Conservation (phyloP, 64 coral and sea anemone genomes). For the Trachythela sp. region DNA sequence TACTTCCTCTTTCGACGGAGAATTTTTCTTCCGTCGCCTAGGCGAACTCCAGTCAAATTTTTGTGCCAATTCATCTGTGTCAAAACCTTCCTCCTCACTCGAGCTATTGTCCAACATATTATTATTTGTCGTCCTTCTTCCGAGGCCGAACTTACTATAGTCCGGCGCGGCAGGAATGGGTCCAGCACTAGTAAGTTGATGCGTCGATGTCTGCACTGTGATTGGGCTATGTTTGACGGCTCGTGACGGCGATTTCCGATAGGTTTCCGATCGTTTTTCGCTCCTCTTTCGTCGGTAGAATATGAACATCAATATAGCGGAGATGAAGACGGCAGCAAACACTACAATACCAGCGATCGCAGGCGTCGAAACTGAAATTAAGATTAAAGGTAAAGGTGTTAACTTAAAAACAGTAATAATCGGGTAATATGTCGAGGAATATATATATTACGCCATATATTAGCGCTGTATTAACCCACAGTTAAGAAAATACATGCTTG, state of each 20-base stretch:
- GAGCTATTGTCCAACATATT: neutral
- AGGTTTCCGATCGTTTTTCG: neutral
- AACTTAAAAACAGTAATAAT: neutral
- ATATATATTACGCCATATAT: no score
- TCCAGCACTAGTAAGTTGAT: neutral
- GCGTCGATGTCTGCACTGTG: neutral
- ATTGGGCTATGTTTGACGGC: neutral
- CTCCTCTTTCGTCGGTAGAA: neutral
- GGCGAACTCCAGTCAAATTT: slow-evolving; percentile 4
- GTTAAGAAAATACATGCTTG: no score
- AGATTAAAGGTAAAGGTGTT: neutral
- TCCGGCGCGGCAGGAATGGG: slow-evolving; percentile 11
- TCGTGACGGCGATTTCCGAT: neutral
- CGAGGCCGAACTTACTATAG: neutral
- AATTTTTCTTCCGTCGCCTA: neutral
- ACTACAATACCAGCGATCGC: slow-evolving; percentile 8
- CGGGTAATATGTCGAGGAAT: no score
- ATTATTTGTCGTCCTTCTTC: neutral
- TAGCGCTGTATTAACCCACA: no score
- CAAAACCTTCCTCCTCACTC: neutral
- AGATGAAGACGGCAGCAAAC: neutral
- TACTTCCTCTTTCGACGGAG: neutral
- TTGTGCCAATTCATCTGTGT: neutral
- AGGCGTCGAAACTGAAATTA: neutral
- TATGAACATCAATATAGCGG: neutral